These are phyloP conservation scores for Siphamia tubifer DNA, from an alignment of 2,113 vertebrate genomes.

Conservation along the genomic window DNA sequence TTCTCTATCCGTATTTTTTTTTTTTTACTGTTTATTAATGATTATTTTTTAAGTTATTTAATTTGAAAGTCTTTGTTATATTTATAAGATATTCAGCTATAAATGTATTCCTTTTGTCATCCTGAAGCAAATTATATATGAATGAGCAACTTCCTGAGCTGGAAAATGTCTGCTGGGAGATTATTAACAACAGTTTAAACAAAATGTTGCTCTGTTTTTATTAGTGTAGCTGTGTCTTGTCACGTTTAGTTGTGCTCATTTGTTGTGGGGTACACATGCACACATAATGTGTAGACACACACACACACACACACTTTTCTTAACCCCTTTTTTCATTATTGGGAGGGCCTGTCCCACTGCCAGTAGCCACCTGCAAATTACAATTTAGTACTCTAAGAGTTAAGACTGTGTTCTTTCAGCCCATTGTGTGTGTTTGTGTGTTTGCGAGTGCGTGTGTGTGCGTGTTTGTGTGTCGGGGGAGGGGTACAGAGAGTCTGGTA, in stretches of 20 bases:
- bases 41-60: neutral
- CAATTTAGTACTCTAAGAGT: constrained; percentile 83
- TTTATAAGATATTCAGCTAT: neutral
- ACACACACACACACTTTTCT: neutral
- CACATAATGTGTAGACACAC: neutral
- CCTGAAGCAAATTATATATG: constrained; percentile 10
- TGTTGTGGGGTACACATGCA: neutral
- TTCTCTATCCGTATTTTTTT: too few relatives aligned
- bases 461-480: constrained; percentile 75
- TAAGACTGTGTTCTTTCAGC: constrained; percentile 83
- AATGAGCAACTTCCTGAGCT: constrained; percentile 15
- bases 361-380: constrained; percentile 84
- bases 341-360: constrained; percentile 40
- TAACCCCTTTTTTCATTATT: constrained; percentile 32
- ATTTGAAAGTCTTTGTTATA: neutral
- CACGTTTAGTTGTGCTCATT: constrained; percentile 11
- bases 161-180: neutral
- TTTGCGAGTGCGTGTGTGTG: constrained; percentile 56
- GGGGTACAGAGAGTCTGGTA: constrained; percentile 82
- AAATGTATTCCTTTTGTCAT: constrained; percentile 16
- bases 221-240: neutral
- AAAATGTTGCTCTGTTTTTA: constrained; percentile 13
- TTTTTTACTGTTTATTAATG: neutral
- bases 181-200: constrained; percentile 20
- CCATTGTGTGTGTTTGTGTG: constrained; percentile 64